Base-by-base conservation (phyloP, 2,113 vertebrate genomes). In the Protobothrops mucrosquamatus region DNA sequence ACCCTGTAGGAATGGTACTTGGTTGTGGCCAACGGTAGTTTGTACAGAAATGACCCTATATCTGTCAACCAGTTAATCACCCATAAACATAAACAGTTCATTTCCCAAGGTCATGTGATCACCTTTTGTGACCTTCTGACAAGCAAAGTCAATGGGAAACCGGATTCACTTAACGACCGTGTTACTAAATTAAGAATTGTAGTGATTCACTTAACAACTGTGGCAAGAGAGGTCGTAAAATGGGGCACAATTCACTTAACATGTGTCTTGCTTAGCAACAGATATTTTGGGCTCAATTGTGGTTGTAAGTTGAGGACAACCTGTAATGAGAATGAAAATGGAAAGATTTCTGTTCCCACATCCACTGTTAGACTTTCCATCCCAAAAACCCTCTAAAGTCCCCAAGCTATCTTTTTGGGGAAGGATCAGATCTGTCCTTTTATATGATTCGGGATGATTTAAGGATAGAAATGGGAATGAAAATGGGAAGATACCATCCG, bases 81-180 rank as follows among this genome's bases (percentile, higher is more conserved):
- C 4, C 69, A 93, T 26, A 86, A 24, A 89, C 61, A 93, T 85
- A 85, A 93, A 89, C 54, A 85, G 54, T 48, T 93, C 46, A 93
- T 89, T 93, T 61, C 8, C 48, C 48, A 7, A 5, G 48, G 6
- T 52, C 11, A 52, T 52, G 52, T 52, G 52, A 52, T 12, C 52
- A 10, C 10, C 52, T 54, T 54, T 54, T 54, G 52, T 54, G 52
- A 54, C 52, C 61, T 69, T n/a, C 61, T 69, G 4, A n/a, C 29
- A 14, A 64, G 29, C 61, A n/a, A 69, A 15, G 12, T 5, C 61
- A n/a, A 14, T n/a, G 61, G 29, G 61, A n/a, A 69, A 24, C 12
- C 61, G 2, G 29, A 69, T 69, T 69, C 61, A n/a, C 29, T n/a
- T 69, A 69, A 69, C 1, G 26, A 69, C 11, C 11, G 4, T 6